These are phyloP conservation scores for Ceyx erithaca DNA, from an alignment of 2,797 vertebrate genomes.

Conservation along the genomic window DNA sequence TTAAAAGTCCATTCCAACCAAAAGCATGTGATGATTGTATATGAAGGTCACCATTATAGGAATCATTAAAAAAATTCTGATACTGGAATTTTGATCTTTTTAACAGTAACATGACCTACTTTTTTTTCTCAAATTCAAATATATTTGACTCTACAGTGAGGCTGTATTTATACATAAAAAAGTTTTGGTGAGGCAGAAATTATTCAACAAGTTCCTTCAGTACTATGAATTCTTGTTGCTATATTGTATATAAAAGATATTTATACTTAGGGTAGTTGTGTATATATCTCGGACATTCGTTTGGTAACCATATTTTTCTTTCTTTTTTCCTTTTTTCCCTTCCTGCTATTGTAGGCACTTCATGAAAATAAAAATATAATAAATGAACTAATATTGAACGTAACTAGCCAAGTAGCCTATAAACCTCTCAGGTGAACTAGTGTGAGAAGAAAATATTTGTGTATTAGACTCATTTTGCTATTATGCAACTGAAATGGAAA, in stretches of 20 bases:
- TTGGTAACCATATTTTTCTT: not conserved
- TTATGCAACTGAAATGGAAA: not conserved
- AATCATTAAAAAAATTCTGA: not conserved
- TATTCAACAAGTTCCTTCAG: not conserved
- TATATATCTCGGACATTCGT: not conserved
- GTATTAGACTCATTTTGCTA: not conserved
- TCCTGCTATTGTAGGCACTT: not conserved
- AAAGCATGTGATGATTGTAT: not conserved
- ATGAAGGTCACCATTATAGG: not conserved
- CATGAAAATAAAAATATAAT: not conserved
- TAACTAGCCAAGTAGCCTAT: not conserved
- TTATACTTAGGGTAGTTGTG: not conserved
- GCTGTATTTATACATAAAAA: not conserved
- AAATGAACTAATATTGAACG: not conserved
- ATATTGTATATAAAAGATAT: not conserved
- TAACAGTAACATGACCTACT: not conserved
- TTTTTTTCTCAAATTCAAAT: not conserved
- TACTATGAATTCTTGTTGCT: not conserved
- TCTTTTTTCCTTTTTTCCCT: rapidly evolving
- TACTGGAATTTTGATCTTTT: not conserved
- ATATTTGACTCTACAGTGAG: not conserved
- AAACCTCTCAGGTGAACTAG: not conserved
- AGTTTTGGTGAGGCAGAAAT: not conserved
- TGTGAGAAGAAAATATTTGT: not conserved
- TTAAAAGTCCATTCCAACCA: not conserved